These are phyloP conservation scores for Drosophila pruinosa DNA, from an alignment of 1,140 invertebrate species.

Conservation along the genomic window DNA sequence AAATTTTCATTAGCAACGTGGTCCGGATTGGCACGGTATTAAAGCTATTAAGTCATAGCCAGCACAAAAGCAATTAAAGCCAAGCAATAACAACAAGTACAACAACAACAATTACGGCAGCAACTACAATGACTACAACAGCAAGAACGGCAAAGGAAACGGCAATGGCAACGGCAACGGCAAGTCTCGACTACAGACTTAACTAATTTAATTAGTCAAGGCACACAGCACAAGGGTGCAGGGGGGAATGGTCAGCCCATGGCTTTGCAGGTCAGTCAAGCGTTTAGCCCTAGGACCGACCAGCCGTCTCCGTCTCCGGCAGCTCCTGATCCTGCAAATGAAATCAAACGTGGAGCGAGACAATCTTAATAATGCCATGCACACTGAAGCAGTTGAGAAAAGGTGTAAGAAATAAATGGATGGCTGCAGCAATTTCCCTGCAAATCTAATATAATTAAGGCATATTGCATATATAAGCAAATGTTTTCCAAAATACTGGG, in stretches of 20 bases:
- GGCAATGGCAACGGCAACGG: conserved; percentile 1
- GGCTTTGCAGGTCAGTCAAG: conserved; percentile 22
- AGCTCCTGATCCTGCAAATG: conserved; percentile 61
- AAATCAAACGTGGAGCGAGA: conserved; percentile 61
- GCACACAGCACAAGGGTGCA: conserved; percentile 5
- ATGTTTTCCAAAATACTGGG: neutral
- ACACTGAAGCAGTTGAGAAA: conserved; percentile 7
- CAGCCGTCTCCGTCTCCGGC: too few relatives aligned
- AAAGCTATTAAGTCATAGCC: conserved; percentile 40
- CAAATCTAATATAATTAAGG: conserved; percentile 14
- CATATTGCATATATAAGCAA: neutral
- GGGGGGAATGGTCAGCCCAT: neutral
- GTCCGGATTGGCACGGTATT: conserved; percentile 11
- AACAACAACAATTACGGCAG: neutral
- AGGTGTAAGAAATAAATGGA: conserved; percentile 34
- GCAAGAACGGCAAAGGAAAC: neutral
- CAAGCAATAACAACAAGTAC: conserved; percentile 28
- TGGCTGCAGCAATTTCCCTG: neutral
- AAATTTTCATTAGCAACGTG: neutral
- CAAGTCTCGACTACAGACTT: conserved; percentile 41
- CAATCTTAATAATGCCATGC: conserved; percentile 54
- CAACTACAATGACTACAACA: conserved; percentile 5
- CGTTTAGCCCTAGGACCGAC: conserved; percentile 16
- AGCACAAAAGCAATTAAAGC: conserved; percentile 60
- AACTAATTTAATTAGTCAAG: conserved; percentile 71